Evolutionary conservation across 2,113 vertebrate species (phyloP).

Genomic region (Sinocyclocheilus anophthalmus): DNA sequence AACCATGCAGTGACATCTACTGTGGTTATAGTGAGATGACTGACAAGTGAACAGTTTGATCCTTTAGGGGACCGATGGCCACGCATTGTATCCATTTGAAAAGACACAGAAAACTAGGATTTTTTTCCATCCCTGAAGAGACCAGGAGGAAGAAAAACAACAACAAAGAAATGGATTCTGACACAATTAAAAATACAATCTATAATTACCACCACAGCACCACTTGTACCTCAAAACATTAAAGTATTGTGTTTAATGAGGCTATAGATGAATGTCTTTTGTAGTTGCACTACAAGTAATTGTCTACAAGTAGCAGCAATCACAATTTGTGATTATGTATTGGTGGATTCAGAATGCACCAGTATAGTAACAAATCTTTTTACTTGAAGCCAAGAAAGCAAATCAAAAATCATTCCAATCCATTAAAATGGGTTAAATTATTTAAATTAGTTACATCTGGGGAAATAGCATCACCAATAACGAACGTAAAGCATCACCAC

Average conservation of each 20-base stretch:
- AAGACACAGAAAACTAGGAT: not conserved
- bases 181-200: constrained; percentile 16
- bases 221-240: constrained; percentile 29
- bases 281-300: constrained; percentile 1
- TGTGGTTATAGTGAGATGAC: not conserved
- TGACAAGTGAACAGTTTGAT: not conserved
- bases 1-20: not conserved
- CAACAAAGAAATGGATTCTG: not conserved
- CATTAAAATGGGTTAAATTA: not conserved
- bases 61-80: not conserved
- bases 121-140: not conserved
- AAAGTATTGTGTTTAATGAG: constrained; percentile 11
- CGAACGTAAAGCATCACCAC: not conserved
- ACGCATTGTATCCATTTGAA: not conserved
- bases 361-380: not conserved
- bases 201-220: constrained; percentile 32
- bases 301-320: constrained; percentile 12
- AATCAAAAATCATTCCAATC: not conserved
- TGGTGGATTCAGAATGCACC: constrained; percentile 2
- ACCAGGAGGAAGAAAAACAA: not conserved
- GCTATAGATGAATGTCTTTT: not conserved
- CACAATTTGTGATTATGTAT: not conserved
- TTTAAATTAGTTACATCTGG: not conserved
- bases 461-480: not conserved
- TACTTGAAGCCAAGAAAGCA: not conserved